These are phyloP conservation scores for Spinus pinus DNA, from an alignment of 2,797 vertebrate genomes.

Conservation along the genomic window DNA sequence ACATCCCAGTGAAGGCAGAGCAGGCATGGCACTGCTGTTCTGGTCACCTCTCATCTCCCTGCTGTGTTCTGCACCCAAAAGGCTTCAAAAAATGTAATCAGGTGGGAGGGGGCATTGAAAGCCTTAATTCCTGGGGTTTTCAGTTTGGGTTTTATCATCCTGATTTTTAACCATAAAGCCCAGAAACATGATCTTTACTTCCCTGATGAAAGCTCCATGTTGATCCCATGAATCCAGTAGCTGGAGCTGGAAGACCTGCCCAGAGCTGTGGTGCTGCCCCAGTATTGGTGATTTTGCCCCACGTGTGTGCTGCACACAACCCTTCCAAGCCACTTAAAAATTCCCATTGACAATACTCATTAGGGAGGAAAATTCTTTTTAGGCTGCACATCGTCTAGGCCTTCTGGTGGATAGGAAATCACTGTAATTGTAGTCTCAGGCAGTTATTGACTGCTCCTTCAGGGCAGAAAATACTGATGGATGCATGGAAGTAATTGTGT, in stretches of 20 bases:
- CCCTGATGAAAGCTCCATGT: background rate
- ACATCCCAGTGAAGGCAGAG: background rate
- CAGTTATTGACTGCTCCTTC: constrained; percentile 24
- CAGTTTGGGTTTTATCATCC: background rate
- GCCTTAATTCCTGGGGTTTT: background rate
- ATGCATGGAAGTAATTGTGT: constrained; percentile 21
- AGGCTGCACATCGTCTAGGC: background rate
- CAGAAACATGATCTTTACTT: background rate
- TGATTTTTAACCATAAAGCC: background rate
- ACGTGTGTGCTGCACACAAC: fast-evolving
- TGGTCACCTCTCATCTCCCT: background rate
- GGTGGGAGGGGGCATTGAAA: background rate
- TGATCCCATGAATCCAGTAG: background rate
- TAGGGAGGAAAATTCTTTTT: background rate
- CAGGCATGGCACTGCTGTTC: background rate
- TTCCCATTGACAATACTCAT: background rate
- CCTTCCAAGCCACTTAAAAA: background rate
- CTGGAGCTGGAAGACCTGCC: background rate
- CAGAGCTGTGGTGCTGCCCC: background rate
- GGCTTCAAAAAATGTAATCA: background rate
- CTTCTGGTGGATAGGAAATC: background rate
- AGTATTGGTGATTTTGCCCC: background rate
- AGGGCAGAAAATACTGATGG: constrained; percentile 14
- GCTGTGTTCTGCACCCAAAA: background rate
- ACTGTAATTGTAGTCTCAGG: background rate